A percentile compares a stretch with the other conserved stretches of the same genome.
phyloP scores from a whole-genome alignment of 2,888 invertebrate genomes.

The Polydrusus pterygomalis region DNA sequence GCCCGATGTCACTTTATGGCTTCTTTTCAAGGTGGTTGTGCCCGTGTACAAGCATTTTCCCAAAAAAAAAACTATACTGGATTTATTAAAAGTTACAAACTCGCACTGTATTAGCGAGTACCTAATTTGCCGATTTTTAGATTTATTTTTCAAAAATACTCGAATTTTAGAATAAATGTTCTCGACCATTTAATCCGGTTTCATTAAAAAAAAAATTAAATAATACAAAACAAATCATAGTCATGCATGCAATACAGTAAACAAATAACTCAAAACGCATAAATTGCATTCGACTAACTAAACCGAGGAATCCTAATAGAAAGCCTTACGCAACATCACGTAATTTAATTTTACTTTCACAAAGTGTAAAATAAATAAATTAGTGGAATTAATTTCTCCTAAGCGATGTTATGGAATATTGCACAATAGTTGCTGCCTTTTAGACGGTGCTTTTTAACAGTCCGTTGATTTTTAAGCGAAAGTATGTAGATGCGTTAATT shows the following conservation, averaged over 20 bases:
- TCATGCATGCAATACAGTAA: background rate
- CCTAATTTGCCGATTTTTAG: too few relatives aligned
- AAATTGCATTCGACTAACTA: slow-evolving; percentile 19
- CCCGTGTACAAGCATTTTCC: too few relatives aligned
- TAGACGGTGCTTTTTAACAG: slow-evolving; percentile 36
- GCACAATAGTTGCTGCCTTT: slow-evolving; percentile 34
- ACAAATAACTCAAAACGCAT: slow-evolving; percentile 35
- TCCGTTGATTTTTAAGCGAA: slow-evolving; percentile 37
- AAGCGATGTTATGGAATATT: slow-evolving; percentile 47
- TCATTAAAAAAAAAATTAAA: background rate
- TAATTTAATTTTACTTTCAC: slow-evolving; percentile 58
- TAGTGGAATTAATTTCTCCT: slow-evolving; percentile 49
- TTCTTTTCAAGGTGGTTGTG: too few relatives aligned
- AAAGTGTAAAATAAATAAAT: slow-evolving; percentile 49
- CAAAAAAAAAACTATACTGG: too few relatives aligned
- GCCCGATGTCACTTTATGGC: too few relatives aligned
- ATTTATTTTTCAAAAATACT: too few relatives aligned
- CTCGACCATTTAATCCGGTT: background rate
- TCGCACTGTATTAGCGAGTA: too few relatives aligned
- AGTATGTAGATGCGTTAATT: slow-evolving; percentile 28
- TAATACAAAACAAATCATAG: too few relatives aligned
- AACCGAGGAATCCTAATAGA: slow-evolving; percentile 60
- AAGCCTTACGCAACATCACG: slow-evolving; percentile 61
- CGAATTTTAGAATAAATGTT: too few relatives aligned
- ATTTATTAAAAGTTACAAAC: too few relatives aligned